Base-by-base conservation (phyloP, 2,113 vertebrate species). In the Siniperca knerii region DNA sequence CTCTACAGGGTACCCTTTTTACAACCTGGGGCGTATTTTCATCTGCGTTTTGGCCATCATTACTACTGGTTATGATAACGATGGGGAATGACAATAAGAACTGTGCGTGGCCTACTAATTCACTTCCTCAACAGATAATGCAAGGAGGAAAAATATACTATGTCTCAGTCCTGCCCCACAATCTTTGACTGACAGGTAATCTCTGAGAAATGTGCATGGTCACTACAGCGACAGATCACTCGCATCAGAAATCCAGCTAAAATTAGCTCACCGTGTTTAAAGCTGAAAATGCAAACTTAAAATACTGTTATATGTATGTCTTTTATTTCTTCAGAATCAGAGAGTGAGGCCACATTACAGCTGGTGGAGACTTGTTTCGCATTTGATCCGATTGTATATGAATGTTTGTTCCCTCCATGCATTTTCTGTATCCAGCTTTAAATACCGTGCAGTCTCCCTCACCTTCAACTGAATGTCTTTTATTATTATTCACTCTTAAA, bases 391-490 rank as follows among this genome's bases (percentile, higher is more conserved):
- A 76, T 25, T 79, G 60, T 71, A 42, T 20, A 21, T 70, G 25
- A 61, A 77, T 46, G 40, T 77, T 4, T 57, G 9, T 54, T 8
- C 20, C 52, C 70, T 61, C 4, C 11, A 15, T 55, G 20, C 50
- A 33, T 54, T 69, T 35, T 57, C 46, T 75, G 5, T 37, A 48
- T 66, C 46, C 50, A 75, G 80, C 86, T 81, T 79, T 87, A 60
- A 77, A 73, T 42, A 3, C 9, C 15, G 21, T 54, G 48, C 76
- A 23, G 44, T 50, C 11, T 82, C 46, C 18, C 33, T 66, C 48
- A 46, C 20, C 46, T 52, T 13, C 50, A 62, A 3, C 37, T 75
- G 2, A 84, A 77, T 71, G 71, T 69, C 23, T 61, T 58, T 55
- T 4, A 62, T 61, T 60, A 46, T 60, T 54, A 18, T 55, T 73